Evolutionary conservation across 2,888 invertebrate genomes (phyloP).

Genomic region (Hybos culiciformis): DNA sequence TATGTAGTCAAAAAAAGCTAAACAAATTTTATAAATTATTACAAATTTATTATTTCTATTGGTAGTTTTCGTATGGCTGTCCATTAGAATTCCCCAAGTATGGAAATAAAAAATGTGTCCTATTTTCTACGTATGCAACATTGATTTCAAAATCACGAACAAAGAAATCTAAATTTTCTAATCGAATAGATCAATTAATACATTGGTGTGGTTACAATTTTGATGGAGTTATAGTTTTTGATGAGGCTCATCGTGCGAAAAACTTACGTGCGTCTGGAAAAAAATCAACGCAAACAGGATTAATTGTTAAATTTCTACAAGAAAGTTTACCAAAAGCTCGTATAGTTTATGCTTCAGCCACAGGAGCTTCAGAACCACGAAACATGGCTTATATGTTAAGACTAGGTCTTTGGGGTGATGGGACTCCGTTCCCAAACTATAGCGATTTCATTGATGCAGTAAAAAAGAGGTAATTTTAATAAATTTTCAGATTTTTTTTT

Average conservation of each 20-base stretch:
- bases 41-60: too few species aligned
- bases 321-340: constrained; percentile 75
- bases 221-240: constrained; percentile 88
- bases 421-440: constrained; percentile 84
- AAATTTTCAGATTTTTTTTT: too few species aligned
- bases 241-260: constrained; percentile 95
- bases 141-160: constrained; percentile 88
- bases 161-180: constrained; percentile 55
- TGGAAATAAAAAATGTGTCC: constrained; percentile 80
- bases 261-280: constrained; percentile 85
- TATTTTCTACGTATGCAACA: constrained; percentile 91
- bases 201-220: constrained; percentile 94
- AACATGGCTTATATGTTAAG: constrained; percentile 99
- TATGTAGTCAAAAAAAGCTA: too few species aligned
- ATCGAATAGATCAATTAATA: constrained; percentile 78
- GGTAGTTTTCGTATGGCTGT: too few species aligned
- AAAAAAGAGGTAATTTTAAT: too few species aligned
- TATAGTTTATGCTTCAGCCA: constrained; percentile 83
- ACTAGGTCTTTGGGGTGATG: constrained; percentile 88
- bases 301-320: constrained; percentile 84
- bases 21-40: too few species aligned
- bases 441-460: constrained; percentile 87
- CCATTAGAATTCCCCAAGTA: too few species aligned
- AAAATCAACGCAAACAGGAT: constrained; percentile 93
- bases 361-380: constrained; percentile 86